Conservation (phyloP, 2,113 vertebrate species). For the Clarias gariepinus region DNA sequence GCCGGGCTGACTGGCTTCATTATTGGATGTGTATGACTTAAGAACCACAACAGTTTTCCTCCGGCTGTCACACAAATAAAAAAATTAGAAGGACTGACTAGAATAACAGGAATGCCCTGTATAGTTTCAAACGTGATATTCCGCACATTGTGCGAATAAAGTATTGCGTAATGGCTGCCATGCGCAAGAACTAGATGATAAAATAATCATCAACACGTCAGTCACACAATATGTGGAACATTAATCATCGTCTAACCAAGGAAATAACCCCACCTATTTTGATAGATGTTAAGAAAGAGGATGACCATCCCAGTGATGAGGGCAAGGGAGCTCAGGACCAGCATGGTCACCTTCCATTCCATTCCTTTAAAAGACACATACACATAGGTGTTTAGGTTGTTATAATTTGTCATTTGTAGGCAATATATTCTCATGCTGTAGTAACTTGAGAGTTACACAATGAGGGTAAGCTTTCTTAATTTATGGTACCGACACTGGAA, state of each 20-base stretch:
- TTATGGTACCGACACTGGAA: not conserved
- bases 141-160: not conserved
- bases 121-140: not conserved
- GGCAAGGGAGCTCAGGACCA: constrained; percentile 82
- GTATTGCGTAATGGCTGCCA: not conserved
- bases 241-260: not conserved
- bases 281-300: constrained; percentile 78
- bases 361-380: constrained; percentile 68
- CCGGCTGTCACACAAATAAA: constrained; percentile 62
- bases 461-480: not conserved
- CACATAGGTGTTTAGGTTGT: not conserved
- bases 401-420: not conserved
- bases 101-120: not conserved
- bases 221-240: not conserved
- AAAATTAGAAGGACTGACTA: not conserved
- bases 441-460: not conserved
- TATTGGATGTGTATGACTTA: constrained; percentile 68
- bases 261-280: constrained; percentile 78
- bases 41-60: constrained; percentile 77
- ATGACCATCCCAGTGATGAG: constrained; percentile 80
- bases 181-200: too few relatives aligned
- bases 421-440: not conserved
- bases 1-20: constrained; percentile 62
- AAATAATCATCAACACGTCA: not conserved
- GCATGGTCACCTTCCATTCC: constrained; percentile 84